Evolutionary conservation across 2,888 invertebrate genomes (phyloP).

Genomic region (Sarcophaga variegata): DNA sequence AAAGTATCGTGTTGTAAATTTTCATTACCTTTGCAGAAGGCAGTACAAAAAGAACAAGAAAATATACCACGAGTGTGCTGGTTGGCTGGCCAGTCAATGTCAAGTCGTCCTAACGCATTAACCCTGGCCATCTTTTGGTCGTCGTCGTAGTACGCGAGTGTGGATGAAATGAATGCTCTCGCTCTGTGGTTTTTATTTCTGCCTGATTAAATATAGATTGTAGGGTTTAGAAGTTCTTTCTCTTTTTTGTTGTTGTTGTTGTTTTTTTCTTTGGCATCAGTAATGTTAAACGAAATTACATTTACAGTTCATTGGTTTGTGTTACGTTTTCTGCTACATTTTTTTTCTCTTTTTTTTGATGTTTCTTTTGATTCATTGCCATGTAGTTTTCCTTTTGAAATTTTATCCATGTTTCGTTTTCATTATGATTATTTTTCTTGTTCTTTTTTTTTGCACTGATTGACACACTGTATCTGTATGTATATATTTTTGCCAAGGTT

Average conservation of each 20-base stretch:
- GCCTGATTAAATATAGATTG: conserved; percentile 57
- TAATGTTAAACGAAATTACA: conserved; percentile 26
- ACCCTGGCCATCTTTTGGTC: not conserved
- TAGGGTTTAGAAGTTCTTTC: conserved; percentile 23
- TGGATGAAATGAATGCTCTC: not conserved
- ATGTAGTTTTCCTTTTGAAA: conserved; percentile 23
- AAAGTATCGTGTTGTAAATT: conserved; percentile 52
- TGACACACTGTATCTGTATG: not conserved
- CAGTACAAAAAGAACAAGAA: not conserved
- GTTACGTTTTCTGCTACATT: not conserved
- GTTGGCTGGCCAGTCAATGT: not conserved
- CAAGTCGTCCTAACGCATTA: not conserved
- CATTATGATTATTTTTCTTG: not conserved
- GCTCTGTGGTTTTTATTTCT: conserved; percentile 32
- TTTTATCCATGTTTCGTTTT: conserved; percentile 22
- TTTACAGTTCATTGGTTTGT: conserved; percentile 51
- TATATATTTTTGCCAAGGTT: not conserved
- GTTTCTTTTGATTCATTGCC: conserved; percentile 16
- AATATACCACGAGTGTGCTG: not conserved
- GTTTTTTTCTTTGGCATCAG: not conserved
- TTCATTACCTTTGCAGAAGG: conserved; percentile 46
- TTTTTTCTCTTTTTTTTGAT: not conserved
- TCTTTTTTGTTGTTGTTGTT: too few relatives aligned
- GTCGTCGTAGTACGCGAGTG: not conserved
- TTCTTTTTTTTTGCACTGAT: not conserved